Conservation (phyloP, 2,888 invertebrate species). For the Aphodius sticticus region DNA sequence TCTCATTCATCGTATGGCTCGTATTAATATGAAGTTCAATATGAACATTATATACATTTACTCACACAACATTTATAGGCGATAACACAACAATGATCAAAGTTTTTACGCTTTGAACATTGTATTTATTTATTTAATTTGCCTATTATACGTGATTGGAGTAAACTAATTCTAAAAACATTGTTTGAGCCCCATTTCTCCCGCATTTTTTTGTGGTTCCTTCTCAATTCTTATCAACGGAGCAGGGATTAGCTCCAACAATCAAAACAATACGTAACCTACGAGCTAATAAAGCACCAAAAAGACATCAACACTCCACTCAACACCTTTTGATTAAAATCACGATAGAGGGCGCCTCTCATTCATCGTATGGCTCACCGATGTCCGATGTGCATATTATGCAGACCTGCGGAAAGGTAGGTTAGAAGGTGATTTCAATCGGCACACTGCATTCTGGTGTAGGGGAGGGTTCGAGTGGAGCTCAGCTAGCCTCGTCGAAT, state of each 20-base stretch:
- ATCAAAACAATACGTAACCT: not conserved
- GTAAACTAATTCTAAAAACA: too few species aligned
- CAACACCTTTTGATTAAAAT: not conserved
- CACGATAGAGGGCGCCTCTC: not conserved
- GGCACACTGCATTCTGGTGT: not conserved
- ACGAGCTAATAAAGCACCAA: not conserved
- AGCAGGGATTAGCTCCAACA: not conserved
- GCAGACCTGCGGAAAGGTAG: not conserved
- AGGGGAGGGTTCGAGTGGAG: slow-evolving; percentile 12
- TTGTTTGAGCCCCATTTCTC: too few species aligned
- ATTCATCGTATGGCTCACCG: not conserved
- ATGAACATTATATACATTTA: too few species aligned
- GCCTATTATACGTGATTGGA: too few species aligned
- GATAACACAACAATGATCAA: too few species aligned
- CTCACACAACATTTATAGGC: too few species aligned
- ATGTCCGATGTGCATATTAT: not conserved
- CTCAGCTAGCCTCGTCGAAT: slow-evolving; percentile 27
- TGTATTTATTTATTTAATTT: too few species aligned
- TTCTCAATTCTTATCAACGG: too few species aligned
- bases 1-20: not conserved
- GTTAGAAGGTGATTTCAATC: not conserved
- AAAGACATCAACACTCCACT: not conserved
- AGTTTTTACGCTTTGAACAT: too few species aligned
- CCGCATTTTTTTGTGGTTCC: too few species aligned
- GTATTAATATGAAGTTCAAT: too few species aligned